Percentiles rank a stretch among this genome's conserved stretches.
Conservation (phyloP, 2,113 vertebrate genomes). For the Ciconia boyciana region DNA sequence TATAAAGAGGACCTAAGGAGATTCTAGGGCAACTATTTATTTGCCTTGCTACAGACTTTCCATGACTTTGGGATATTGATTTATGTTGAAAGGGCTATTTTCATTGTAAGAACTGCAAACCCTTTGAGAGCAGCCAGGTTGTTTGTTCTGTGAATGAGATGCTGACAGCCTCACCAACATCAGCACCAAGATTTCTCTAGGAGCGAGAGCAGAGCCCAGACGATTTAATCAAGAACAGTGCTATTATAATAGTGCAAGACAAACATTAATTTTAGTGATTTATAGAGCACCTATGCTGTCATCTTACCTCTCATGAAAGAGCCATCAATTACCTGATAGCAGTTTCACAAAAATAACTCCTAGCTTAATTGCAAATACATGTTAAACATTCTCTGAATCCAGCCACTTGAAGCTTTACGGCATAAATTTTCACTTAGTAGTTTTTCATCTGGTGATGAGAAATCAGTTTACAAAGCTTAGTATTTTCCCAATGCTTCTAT, state of each 20-base stretch:
- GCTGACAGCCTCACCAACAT: not conserved
- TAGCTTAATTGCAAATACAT: not conserved
- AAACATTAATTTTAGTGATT: slow-evolving; percentile 30
- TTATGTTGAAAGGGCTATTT: not conserved
- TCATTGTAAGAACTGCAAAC: not conserved
- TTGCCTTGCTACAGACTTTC: not conserved
- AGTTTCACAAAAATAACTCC: not conserved
- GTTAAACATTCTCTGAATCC: not conserved
- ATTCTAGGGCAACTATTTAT: not conserved
- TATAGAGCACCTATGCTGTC: not conserved
- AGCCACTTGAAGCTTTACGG: not conserved
- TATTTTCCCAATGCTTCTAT: not conserved
- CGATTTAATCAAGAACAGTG: not conserved
- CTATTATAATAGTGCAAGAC: not conserved
- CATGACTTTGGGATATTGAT: not conserved
- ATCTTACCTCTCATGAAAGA: not conserved
- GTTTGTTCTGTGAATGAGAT: not conserved
- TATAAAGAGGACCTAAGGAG: not conserved
- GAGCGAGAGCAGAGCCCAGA: not conserved
- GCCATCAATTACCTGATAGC: not conserved
- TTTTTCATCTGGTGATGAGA: not conserved
- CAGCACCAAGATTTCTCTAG: not conserved
- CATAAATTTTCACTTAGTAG: not conserved
- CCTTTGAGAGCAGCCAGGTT: not conserved
- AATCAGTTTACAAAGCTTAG: not conserved